Conservation (phyloP, 1,140 invertebrate species). For the Drosophila kohkoa region DNA sequence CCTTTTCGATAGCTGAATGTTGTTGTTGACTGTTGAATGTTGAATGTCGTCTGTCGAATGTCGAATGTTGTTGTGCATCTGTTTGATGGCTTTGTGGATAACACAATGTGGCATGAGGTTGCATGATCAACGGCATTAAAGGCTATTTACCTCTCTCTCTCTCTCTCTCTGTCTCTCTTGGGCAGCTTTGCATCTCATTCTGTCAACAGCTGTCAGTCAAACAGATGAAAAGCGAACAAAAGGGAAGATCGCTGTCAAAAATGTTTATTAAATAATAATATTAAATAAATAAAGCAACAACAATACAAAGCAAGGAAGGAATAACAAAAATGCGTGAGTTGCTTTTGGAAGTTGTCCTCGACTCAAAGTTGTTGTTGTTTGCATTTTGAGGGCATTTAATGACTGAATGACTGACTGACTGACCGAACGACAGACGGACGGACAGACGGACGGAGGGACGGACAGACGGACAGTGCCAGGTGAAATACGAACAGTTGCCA, state of each 20-base stretch:
- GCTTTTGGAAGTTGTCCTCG: slow-evolving; percentile 45
- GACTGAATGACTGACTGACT: slow-evolving; percentile 39
- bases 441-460: too few species aligned
- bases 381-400: slow-evolving; percentile 73
- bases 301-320: not conserved
- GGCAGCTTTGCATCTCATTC: slow-evolving; percentile 35
- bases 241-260: slow-evolving; percentile 42
- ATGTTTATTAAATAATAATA: slow-evolving; percentile 51
- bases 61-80: slow-evolving; percentile 32
- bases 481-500: slow-evolving; percentile 77
- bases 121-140: slow-evolving; percentile 23
- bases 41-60: too few species aligned
- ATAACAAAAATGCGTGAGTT: slow-evolving; percentile 20
- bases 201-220: slow-evolving; percentile 50
- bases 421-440: too few species aligned
- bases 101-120: slow-evolving; percentile 50
- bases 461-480: slow-evolving; percentile 59
- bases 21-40: too few species aligned
- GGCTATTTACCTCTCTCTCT: not conserved
- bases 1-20: slow-evolving; percentile 15
- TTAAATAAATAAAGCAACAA: slow-evolving; percentile 43
- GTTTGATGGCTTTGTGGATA: slow-evolving; percentile 37
- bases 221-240: slow-evolving; percentile 35
- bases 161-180: not conserved
- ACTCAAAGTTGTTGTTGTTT: slow-evolving; percentile 41